Evolutionary conservation across 2,888 invertebrate genomes (phyloP).

Genomic region (Xestia sexstrigata): DNA sequence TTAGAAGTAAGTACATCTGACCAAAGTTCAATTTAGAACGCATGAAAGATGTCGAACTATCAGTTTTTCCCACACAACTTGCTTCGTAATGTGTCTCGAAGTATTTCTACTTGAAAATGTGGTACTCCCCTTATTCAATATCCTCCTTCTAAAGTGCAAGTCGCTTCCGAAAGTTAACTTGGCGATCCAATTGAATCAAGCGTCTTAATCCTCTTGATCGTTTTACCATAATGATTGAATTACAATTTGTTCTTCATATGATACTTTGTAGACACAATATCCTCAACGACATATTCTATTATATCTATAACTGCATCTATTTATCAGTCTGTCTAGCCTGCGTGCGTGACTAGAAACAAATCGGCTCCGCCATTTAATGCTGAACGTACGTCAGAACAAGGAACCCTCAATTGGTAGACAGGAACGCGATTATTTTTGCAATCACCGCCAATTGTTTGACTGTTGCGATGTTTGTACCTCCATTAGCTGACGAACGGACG

Average conservation of each 20-base stretch:
- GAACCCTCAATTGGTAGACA: constrained; percentile 79
- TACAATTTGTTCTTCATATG: neutral
- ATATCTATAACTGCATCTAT: constrained; percentile 30
- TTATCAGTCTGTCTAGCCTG: constrained; percentile 32
- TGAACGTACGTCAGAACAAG: constrained; percentile 60
- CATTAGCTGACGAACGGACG: constrained; percentile 36
- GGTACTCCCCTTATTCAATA: neutral
- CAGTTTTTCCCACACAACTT: neutral
- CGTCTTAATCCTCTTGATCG: neutral
- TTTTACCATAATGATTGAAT: neutral
- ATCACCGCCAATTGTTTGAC: constrained; percentile 82
- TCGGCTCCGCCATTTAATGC: constrained; percentile 44
- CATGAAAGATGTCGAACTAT: neutral
- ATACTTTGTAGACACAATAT: constrained; percentile 17
- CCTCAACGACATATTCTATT: constrained; percentile 7
- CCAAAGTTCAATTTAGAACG: neutral
- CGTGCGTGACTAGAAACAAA: constrained; percentile 40
- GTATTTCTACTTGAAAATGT: neutral
- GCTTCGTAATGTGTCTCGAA: neutral
- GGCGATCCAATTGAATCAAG: neutral
- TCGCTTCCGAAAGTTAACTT: neutral
- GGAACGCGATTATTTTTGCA: constrained; percentile 83
- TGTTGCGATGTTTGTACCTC: constrained; percentile 64
- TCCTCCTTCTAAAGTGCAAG: neutral
- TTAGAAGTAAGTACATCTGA: neutral